Conservation (phyloP, 2,113 vertebrate genomes). For the Lasiurus cinereus region DNA sequence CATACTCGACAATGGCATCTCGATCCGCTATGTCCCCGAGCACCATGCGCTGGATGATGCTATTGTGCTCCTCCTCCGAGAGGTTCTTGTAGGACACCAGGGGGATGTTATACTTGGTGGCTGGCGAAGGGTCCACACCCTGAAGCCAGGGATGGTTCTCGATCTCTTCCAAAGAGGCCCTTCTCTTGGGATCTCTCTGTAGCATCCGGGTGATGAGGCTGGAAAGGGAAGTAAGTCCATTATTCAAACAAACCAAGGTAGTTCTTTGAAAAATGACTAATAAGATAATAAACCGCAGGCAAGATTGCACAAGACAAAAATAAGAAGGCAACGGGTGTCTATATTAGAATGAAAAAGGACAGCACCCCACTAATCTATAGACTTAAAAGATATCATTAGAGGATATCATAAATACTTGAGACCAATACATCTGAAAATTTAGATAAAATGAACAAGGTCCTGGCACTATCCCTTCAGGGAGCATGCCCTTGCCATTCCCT, state of each 20-base stretch:
- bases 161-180: slow-evolving; percentile 97
- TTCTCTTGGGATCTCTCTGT: slow-evolving; percentile 96
- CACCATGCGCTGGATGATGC: slow-evolving; percentile 99
- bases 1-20: slow-evolving; percentile 97
- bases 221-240: background rate
- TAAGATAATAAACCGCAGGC: background rate
- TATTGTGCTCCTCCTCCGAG: slow-evolving; percentile 98
- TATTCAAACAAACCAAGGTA: background rate
- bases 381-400: background rate
- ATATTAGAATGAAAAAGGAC: background rate
- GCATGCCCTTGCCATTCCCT: no score
- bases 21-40: slow-evolving; percentile 97
- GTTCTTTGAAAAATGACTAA: background rate
- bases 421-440: background rate
- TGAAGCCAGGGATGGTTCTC: slow-evolving; percentile 97
- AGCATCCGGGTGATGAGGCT: slow-evolving; percentile 98
- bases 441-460: background rate
- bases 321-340: background rate
- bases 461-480: background rate
- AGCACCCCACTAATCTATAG: background rate
- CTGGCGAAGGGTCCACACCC: slow-evolving; percentile 98
- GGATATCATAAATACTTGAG: background rate
- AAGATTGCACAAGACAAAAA: background rate
- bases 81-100: slow-evolving; percentile 98
- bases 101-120: slow-evolving; percentile 97